These are phyloP conservation scores for Scaptomyza cyrtandrae DNA, from an alignment of 2,888 invertebrate species.

Conservation along the genomic window DNA sequence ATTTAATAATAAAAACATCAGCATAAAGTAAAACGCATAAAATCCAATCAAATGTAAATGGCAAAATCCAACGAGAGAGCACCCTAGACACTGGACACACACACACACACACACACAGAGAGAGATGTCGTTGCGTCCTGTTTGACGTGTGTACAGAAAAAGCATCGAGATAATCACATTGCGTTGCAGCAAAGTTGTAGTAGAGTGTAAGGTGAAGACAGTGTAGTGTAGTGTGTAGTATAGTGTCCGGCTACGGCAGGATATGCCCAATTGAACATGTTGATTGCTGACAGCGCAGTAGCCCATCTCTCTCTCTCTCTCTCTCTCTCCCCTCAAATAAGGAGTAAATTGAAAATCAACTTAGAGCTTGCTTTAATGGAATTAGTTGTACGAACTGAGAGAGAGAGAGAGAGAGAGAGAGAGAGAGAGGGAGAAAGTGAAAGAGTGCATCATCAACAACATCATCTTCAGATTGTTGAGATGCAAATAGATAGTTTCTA, in stretches of 20 bases:
- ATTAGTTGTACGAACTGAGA: conserved; percentile 64
- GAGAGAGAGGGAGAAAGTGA: conserved; percentile 28
- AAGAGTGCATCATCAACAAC: conserved; percentile 17
- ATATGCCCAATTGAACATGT: conserved; percentile 81
- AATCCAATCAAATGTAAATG: conserved; percentile 81
- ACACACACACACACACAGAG: not conserved
- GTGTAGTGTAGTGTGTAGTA: not conserved
- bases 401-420: not conserved
- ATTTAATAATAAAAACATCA: conserved; percentile 81
- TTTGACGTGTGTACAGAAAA: conserved; percentile 57
- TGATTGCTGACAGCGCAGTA: conserved; percentile 75
- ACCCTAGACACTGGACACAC: conserved; percentile 61
- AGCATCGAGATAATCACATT: conserved; percentile 73
- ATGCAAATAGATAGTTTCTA: conserved; percentile 14
- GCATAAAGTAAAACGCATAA: conserved; percentile 80
- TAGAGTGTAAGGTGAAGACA: too few species aligned
- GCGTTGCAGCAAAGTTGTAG: conserved; percentile 46
- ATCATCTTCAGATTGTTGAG: conserved; percentile 36
- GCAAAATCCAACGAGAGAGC: conserved; percentile 42
- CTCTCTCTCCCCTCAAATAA: conserved; percentile 55
- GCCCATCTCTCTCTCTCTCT: not conserved
- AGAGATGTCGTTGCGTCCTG: not conserved
- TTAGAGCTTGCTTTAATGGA: conserved; percentile 80
- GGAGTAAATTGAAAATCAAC: conserved; percentile 81
- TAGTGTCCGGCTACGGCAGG: conserved; percentile 67